Evolutionary conservation across 2,888 invertebrate species (phyloP), one percentile per base, ranked within the genome.

Genomic region (Catocala nupta): DNA sequence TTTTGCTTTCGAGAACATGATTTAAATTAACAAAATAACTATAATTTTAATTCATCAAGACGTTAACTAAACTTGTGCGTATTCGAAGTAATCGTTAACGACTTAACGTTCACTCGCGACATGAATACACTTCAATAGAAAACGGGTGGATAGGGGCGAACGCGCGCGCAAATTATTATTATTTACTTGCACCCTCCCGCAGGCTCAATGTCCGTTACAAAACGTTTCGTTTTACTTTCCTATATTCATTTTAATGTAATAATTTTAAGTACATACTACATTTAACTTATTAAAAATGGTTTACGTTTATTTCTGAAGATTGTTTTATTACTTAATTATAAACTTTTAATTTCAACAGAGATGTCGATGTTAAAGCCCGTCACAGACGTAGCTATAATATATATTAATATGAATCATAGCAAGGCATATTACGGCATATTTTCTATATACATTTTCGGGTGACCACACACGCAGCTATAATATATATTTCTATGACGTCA

Each of bases 1-100:
- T 73, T 93, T 93, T 12, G 93, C 92, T 82, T 94, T 94, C 9
- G 93, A 92, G 77, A 94, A 94, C 93, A 94, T 93, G 64, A 58
- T 86, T 63, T 54, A 25, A 61, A 58, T 49, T 55, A 25, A 49
- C n/a, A 56, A 11, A 53, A 45, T 53, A 62, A 45, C 33, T 39
- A 36, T 36, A 11, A 51, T 11, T 55, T 52, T 39, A 5, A 55
- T 47, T 33, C 34, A 45, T 48, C 6, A 45, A 56, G 52, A 54
- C 50, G 8, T 34, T 12, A 42, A 12, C 16, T 12, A 25, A 45
- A 16, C 43, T 43, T 47, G 47, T 9, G 47, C 16, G n/a, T 47
- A 16, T 16, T 16, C 16, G 47, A 53, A 12, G 45, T 52, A 70
- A 61, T 64, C 63, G 66, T 61, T 49, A 55, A 33, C 59, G 64